A percentile compares a stretch with the other conserved stretches of the same genome.
phyloP scores from a whole-genome alignment of 2,888 invertebrate species.

The Hydrotaea cyrtoneurina region DNA sequence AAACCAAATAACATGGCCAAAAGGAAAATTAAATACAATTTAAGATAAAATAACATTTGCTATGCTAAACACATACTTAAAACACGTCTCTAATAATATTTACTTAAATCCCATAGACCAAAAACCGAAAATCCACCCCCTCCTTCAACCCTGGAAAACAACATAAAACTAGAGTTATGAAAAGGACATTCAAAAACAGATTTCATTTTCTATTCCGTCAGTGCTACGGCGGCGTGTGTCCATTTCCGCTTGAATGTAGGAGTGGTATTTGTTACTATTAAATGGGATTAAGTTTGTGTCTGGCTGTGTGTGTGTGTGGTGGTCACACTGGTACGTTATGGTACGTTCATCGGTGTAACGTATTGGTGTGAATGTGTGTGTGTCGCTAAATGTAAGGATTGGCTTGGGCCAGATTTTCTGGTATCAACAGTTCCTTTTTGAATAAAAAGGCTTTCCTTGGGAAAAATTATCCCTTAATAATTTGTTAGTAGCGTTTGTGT shows the following conservation, averaged over 20 bases:
- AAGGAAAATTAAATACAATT: slow-evolving; percentile 54
- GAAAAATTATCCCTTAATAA: slow-evolving; percentile 66
- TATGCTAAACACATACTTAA: slow-evolving; percentile 57
- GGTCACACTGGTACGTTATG: neutral
- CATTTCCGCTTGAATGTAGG: slow-evolving; percentile 4
- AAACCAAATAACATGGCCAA: slow-evolving; percentile 21
- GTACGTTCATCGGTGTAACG: neutral
- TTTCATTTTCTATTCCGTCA: slow-evolving; percentile 41
- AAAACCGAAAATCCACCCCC: neutral
- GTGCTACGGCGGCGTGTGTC: slow-evolving; percentile 2
- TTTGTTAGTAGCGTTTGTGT: slow-evolving; percentile 59
- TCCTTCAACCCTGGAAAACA: neutral
- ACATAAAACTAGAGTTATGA: slow-evolving; percentile 54
- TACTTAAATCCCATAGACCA: slow-evolving; percentile 44
- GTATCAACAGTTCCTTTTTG: slow-evolving; percentile 53
- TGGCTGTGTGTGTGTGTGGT: neutral
- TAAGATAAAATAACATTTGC: slow-evolving; percentile 49
- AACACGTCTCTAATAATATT: slow-evolving; percentile 59
- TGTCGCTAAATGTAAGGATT: slow-evolving; percentile 33
- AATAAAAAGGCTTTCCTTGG: slow-evolving; percentile 45
- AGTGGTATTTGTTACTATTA: slow-evolving; percentile 52
- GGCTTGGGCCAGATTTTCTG: slow-evolving; percentile 44
- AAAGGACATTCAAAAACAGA: slow-evolving; percentile 62
- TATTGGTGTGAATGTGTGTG: slow-evolving; percentile 23
- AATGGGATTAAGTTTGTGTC: slow-evolving; percentile 63